These are phyloP conservation scores for Lepus townsendii DNA, from an alignment of 2,797 vertebrate species.

Conservation along the genomic window DNA sequence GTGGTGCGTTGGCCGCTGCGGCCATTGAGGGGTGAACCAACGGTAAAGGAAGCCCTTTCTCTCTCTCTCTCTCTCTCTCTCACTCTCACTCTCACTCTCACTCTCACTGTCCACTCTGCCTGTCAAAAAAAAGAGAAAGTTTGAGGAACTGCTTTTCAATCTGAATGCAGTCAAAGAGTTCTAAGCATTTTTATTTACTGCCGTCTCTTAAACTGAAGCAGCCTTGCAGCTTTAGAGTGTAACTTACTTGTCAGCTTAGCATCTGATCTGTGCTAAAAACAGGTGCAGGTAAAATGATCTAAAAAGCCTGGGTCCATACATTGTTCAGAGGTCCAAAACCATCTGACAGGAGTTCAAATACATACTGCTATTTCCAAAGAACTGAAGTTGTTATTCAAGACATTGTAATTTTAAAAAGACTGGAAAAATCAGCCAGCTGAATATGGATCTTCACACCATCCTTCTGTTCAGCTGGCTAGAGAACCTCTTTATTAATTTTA, in stretches of 20 bases:
- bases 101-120: too few species aligned
- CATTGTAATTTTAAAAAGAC: background rate
- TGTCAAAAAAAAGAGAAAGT: background rate
- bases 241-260: background rate
- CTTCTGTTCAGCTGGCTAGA: background rate
- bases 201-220: background rate
- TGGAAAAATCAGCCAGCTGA: background rate
- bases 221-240: background rate
- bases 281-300: background rate
- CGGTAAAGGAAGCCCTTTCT: too few species aligned
- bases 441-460: background rate
- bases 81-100: fast-evolving
- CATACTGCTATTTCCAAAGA: background rate
- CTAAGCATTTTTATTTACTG: background rate
- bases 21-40: too few species aligned
- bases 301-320: background rate
- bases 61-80: too few species aligned
- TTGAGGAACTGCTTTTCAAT: background rate
- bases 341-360: background rate
- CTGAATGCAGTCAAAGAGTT: background rate
- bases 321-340: background rate
- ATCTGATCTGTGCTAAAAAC: background rate
- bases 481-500: background rate
- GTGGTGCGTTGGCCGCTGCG: too few species aligned
- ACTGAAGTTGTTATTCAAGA: background rate